Conservation (phyloP, 2,888 invertebrate genomes). For the Eristalis intricaria region DNA sequence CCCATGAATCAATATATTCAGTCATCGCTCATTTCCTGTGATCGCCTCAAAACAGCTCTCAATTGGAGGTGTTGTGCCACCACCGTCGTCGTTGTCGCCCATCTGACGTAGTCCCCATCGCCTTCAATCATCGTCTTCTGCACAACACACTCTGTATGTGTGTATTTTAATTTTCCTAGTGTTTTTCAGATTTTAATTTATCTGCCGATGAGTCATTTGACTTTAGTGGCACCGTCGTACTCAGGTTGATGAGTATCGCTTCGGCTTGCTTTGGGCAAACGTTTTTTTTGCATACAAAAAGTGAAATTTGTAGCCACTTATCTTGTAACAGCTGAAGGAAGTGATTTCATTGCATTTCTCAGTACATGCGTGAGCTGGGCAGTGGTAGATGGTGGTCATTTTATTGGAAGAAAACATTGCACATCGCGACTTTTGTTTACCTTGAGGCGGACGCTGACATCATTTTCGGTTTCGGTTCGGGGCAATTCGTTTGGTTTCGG, state of each 20-base stretch:
- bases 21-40: slow-evolving; percentile 59
- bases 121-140: background rate
- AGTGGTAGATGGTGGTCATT: slow-evolving; percentile 7
- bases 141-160: background rate
- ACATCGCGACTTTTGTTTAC: slow-evolving; percentile 58
- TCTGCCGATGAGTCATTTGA: slow-evolving; percentile 65
- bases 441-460: slow-evolving; percentile 63
- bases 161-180: slow-evolving; percentile 58
- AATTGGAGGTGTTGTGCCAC: slow-evolving; percentile 9
- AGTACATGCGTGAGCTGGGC: slow-evolving; percentile 18
- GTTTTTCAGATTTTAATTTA: slow-evolving; percentile 62
- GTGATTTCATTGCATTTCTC: slow-evolving; percentile 48
- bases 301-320: slow-evolving; percentile 25
- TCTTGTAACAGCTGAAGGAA: slow-evolving; percentile 30
- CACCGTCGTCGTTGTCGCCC: slow-evolving; percentile 15
- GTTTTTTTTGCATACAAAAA: slow-evolving; percentile 14
- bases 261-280: slow-evolving; percentile 13
- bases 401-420: slow-evolving; percentile 24
- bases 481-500: background rate
- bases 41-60: slow-evolving; percentile 28
- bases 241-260: slow-evolving; percentile 42
- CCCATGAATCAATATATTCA: slow-evolving; percentile 58
- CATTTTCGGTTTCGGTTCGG: slow-evolving; percentile 37
- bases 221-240: slow-evolving; percentile 35
- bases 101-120: slow-evolving; percentile 14